These are phyloP conservation scores for Anthrax anthrax DNA, from an alignment of 2,888 invertebrate genomes.

Conservation along the genomic window DNA sequence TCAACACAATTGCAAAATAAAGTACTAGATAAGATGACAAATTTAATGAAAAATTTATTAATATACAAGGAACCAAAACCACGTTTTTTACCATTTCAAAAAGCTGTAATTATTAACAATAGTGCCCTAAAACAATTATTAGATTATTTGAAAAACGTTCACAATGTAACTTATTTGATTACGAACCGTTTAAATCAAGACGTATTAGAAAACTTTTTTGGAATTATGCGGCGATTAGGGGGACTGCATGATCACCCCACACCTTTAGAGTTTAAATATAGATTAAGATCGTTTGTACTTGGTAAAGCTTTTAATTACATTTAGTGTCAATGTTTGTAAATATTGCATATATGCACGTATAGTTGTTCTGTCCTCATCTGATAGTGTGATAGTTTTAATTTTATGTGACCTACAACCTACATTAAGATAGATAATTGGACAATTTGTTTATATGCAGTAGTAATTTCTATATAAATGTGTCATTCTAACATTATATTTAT, in stretches of 20 bases:
- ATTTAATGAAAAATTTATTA: constrained; percentile 10
- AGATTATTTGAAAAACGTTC: neutral
- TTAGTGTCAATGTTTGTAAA: neutral
- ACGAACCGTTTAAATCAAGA: constrained; percentile 2
- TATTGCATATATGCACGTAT: too few species aligned
- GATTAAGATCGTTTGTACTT: constrained; percentile 1
- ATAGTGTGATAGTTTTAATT: neutral
- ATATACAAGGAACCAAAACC: constrained; percentile 9
- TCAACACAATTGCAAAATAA: constrained; percentile 10
- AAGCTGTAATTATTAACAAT: constrained; percentile 12
- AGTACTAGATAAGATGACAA: constrained; percentile 13
- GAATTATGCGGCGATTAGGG: neutral
- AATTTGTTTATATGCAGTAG: neutral
- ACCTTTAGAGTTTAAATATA: neutral
- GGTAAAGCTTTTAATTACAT: neutral
- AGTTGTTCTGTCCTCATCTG: too few species aligned
- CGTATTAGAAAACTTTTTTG: neutral
- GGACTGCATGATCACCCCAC: neutral
- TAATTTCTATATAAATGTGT: too few species aligned
- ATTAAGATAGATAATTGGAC: neutral
- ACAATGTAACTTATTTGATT: neutral
- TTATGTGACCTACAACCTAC: neutral
- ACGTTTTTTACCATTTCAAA: constrained; percentile 15
- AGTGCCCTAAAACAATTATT: neutral
- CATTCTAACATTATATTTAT: too few species aligned